phyloP scores from a whole-genome alignment of 2,113 vertebrate species.

The Microcebus ravelobensis region DNA sequence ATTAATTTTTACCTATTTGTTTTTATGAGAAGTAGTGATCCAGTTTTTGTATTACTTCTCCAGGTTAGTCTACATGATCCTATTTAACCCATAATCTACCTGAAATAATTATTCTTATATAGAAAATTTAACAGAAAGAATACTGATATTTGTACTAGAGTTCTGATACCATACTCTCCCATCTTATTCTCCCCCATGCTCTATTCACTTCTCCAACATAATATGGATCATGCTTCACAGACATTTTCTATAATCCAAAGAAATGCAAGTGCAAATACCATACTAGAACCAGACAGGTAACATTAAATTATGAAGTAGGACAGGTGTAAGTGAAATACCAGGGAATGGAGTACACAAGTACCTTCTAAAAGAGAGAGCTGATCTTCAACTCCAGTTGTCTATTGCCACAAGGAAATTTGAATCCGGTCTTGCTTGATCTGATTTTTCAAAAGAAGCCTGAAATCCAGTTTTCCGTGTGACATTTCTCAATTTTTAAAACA shows the following conservation, averaged over 20 bases:
- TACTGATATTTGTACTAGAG: not conserved
- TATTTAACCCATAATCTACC: not conserved
- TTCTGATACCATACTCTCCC: not conserved
- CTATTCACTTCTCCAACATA: not conserved
- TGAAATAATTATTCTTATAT: not conserved
- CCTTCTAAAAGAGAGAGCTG: not conserved
- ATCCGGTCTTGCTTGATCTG: not conserved
- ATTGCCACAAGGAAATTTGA: not conserved
- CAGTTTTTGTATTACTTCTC: not conserved
- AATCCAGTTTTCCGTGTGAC: slow-evolving; percentile 23
- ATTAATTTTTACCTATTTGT: not conserved
- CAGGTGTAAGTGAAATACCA: not conserved
- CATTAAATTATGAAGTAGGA: not conserved
- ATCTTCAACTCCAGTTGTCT: not conserved
- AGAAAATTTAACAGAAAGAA: not conserved
- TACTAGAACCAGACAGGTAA: not conserved
- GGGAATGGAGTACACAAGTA: not conserved
- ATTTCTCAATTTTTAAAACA: slow-evolving; percentile 13
- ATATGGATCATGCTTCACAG: not conserved
- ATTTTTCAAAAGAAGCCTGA: slow-evolving; percentile 46
- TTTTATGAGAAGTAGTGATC: not conserved
- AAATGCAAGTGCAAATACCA: not conserved
- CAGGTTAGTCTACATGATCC: not conserved
- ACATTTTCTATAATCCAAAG: slow-evolving; percentile 38
- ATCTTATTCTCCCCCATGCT: not conserved